Conservation (phyloP, 2,113 vertebrate species). For the Mola mola region DNA sequence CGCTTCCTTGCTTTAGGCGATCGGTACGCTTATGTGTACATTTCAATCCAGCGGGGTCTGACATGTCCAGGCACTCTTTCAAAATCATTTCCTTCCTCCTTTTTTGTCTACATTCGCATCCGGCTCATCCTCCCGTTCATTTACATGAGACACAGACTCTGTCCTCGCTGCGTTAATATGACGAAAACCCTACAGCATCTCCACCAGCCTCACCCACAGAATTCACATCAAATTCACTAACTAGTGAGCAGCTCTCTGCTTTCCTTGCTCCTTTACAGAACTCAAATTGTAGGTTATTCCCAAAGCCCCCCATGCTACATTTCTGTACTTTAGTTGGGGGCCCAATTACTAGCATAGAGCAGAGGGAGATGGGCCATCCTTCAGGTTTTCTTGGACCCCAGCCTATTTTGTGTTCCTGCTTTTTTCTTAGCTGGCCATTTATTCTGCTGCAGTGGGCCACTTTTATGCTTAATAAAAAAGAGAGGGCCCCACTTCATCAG, state of each 20-base stretch:
- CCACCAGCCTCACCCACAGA: neutral
- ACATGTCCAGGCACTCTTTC: neutral
- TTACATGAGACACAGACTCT: slow-evolving; percentile 53
- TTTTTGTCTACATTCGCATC: slow-evolving; percentile 45
- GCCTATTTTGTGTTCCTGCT: too few relatives aligned
- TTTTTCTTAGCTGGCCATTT: too few relatives aligned
- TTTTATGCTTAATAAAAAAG: too few relatives aligned
- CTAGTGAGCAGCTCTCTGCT: slow-evolving; percentile 2
- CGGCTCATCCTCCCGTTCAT: slow-evolving; percentile 57
- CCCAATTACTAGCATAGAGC: slow-evolving; percentile 39
- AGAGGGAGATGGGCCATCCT: too few relatives aligned
- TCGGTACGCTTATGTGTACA: too few relatives aligned
- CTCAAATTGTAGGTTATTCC: slow-evolving; percentile 6
- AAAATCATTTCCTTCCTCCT: slow-evolving; percentile 25
- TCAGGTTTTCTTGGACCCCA: too few relatives aligned
- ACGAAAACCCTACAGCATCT: slow-evolving; percentile 15
- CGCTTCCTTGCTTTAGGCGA: too few relatives aligned
- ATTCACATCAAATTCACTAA: too few relatives aligned
- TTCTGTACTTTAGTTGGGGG: slow-evolving; percentile 1
- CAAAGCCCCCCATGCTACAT: neutral
- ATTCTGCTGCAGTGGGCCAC: too few relatives aligned
- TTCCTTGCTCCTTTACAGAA: slow-evolving; percentile 3
- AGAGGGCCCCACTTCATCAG: too few relatives aligned
- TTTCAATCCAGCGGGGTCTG: slow-evolving; percentile 1
- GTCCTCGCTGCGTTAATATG: slow-evolving; percentile 41